Evolutionary conservation across 2,797 vertebrate species (phyloP).

Genomic region (Nyctalus aviator): DNA sequence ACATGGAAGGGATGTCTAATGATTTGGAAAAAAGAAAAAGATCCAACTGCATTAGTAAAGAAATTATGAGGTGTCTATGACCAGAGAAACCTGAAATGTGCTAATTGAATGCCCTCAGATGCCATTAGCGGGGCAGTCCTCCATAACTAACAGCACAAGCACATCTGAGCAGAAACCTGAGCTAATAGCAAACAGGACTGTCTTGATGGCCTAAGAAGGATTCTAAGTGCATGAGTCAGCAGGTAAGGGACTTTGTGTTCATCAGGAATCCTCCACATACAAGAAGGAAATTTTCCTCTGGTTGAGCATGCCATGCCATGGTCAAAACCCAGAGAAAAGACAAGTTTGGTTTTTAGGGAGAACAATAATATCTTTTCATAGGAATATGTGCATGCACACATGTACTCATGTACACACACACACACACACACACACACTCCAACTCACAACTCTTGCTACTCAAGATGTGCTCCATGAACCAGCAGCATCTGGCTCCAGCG

Average conservation of each 20-base stretch:
- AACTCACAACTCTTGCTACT: neutral
- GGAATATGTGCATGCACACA: neutral
- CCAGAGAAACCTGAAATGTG: constrained; percentile 82
- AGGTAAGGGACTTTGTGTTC: neutral
- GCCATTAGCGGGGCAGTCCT: constrained; percentile 73
- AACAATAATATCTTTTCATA: neutral
- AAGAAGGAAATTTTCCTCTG: neutral
- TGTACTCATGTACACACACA: neutral
- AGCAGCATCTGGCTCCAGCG: neutral
- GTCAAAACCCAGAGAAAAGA: neutral
- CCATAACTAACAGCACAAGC: constrained; percentile 43
- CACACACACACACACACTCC: neutral
- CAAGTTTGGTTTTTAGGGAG: neutral
- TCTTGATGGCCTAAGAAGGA: neutral
- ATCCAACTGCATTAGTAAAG: constrained; percentile 74
- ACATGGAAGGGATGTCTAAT: constrained; percentile 75
- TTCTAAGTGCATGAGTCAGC: neutral
- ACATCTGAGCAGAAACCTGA: constrained; percentile 72
- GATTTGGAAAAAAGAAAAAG: constrained; percentile 77
- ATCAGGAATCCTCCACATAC: neutral
- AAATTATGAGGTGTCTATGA: constrained; percentile 81
- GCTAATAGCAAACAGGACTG: constrained; percentile 45
- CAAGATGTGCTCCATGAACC: neutral
- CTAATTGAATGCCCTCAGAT: constrained; percentile 82
- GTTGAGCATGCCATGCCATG: neutral